Percentiles rank a stretch among this genome's conserved stretches.
phyloP scores from a whole-genome alignment of 2,797 vertebrate species.

The Enteromius unitaeniatus region DNA sequence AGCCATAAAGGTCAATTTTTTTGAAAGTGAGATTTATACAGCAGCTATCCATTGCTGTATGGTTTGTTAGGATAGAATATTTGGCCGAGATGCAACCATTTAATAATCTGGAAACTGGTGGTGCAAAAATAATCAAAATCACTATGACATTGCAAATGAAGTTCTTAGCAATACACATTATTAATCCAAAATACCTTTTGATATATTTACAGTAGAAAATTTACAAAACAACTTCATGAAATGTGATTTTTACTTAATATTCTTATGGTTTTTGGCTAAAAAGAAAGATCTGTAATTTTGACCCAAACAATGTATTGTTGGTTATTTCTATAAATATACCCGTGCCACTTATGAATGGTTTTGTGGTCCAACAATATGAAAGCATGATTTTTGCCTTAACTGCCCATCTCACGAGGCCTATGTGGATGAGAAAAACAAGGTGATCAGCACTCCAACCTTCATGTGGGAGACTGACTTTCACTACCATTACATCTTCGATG shows the following conservation, averaged over 20 bases:
- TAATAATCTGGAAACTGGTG: neutral
- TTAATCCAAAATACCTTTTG: neutral
- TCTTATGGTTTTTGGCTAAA: neutral
- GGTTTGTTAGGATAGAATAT: neutral
- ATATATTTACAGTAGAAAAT: neutral
- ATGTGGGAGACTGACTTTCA: slow-evolving; percentile 81
- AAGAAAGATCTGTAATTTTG: neutral
- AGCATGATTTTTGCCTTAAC: slow-evolving; percentile 52
- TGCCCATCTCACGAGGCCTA: slow-evolving; percentile 68
- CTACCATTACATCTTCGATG: slow-evolving; percentile 79
- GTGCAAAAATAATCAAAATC: neutral
- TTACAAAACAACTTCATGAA: too few species aligned
- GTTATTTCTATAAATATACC: neutral
- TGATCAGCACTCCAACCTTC: slow-evolving; percentile 79
- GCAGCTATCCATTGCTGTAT: neutral
- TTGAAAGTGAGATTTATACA: neutral
- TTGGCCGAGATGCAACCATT: neutral
- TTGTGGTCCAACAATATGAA: neutral
- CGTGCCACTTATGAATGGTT: neutral
- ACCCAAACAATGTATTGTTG: neutral
- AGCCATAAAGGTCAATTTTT: neutral
- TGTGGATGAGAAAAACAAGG: slow-evolving; percentile 81
- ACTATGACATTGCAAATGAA: neutral
- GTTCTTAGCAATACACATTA: neutral
- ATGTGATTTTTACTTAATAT: neutral